Evolutionary conservation across 2,888 invertebrate genomes (phyloP).

Genomic region (Caenorhabditis parvicauda): DNA sequence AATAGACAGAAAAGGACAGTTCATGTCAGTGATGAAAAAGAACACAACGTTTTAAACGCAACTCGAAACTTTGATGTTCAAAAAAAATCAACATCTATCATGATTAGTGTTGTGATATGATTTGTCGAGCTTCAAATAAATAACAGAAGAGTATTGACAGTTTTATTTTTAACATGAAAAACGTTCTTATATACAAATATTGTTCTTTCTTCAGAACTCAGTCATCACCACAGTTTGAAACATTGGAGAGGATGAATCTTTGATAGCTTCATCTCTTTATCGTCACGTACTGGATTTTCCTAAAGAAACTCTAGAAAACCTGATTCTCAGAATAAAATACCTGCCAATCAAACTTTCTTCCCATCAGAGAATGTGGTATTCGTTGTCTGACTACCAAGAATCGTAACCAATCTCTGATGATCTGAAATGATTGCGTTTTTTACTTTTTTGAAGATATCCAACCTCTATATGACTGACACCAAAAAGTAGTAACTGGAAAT

Average conservation of each 20-base stretch:
- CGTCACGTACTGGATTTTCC: slow-evolving; percentile 36
- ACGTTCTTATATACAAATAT: too few relatives aligned
- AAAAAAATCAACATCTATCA: too few relatives aligned
- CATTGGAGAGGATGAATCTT: slow-evolving; percentile 36
- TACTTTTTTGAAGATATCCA: neutral
- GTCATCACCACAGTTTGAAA: slow-evolving; percentile 30
- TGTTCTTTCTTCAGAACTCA: too few relatives aligned
- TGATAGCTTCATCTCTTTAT: slow-evolving; percentile 26
- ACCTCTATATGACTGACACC: slow-evolving; percentile 38
- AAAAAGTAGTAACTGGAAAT: slow-evolving; percentile 33
- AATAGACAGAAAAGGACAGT: too few relatives aligned
- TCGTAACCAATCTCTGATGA: slow-evolving; percentile 50
- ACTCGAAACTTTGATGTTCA: too few relatives aligned
- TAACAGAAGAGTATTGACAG: too few relatives aligned
- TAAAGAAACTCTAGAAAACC: slow-evolving; percentile 6
- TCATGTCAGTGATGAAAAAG: too few relatives aligned
- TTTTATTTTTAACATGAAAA: too few relatives aligned
- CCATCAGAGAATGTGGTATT: slow-evolving; percentile 50
- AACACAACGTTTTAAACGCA: too few relatives aligned
- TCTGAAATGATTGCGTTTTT: slow-evolving; percentile 14
- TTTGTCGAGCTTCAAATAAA: too few relatives aligned
- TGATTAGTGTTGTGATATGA: too few relatives aligned
- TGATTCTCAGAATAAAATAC: slow-evolving; percentile 8
- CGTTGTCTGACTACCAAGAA: slow-evolving; percentile 53
- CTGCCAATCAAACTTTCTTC: slow-evolving; percentile 50